Evolutionary conservation across 2,113 vertebrate species (phyloP).

Genomic region (Charina bottae): DNA sequence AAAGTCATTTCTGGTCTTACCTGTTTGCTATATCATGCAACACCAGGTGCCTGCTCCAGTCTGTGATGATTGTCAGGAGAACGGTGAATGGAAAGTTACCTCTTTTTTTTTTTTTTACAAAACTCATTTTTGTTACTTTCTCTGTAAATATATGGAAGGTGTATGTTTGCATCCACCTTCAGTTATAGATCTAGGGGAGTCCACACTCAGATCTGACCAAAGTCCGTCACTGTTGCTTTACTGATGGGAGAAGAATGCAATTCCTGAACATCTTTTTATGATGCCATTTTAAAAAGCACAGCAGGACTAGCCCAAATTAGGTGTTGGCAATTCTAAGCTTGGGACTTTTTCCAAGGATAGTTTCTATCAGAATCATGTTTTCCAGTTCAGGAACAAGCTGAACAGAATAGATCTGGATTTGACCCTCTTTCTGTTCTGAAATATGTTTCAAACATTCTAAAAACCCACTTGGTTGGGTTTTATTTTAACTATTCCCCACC

Average conservation of each 20-base stretch:
- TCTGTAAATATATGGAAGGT: background rate
- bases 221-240: background rate
- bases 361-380: background rate
- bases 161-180: background rate
- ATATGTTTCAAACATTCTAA: conserved; percentile 30
- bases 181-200: background rate
- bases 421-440: background rate
- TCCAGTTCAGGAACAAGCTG: conserved; percentile 18
- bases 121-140: background rate
- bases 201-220: background rate
- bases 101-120: background rate
- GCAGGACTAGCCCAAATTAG: background rate
- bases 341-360: background rate
- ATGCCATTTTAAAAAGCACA: background rate
- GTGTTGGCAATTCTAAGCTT: background rate
- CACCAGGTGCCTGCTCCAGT: background rate
- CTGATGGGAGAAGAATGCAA: background rate
- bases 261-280: background rate
- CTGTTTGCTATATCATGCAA: background rate
- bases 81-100: background rate
- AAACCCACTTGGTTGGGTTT: conserved; percentile 46
- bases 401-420: conserved; percentile 23
- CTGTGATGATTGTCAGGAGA: background rate
- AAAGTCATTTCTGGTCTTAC: background rate
- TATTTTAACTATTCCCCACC: background rate